Conservation (phyloP, 1,140 invertebrate genomes). For the Atta colombica region DNA sequence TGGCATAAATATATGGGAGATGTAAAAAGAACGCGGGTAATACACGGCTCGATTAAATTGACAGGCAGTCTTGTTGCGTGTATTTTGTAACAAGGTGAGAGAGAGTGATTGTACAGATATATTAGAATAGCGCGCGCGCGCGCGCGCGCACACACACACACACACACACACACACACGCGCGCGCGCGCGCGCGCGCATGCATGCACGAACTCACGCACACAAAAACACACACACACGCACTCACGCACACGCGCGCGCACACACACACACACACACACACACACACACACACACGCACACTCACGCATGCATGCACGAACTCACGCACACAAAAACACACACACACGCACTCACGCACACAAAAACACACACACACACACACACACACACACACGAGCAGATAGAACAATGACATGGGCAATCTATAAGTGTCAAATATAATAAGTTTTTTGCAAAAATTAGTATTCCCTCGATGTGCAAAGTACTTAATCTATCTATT, state of each 20-base stretch:
- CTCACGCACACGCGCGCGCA: too few species aligned
- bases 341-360: too few species aligned
- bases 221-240: not conserved
- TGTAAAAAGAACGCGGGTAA: conserved; percentile 50
- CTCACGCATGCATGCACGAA: too few species aligned
- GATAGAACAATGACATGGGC: not conserved
- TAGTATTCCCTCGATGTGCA: not conserved
- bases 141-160: not conserved
- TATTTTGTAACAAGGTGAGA: conserved; percentile 6
- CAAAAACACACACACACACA: not conserved
- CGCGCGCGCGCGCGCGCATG: not conserved
- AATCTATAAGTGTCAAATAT: not conserved
- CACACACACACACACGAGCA: not conserved
- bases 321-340: not conserved
- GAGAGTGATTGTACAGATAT: not conserved
- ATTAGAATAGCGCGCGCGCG: not conserved
- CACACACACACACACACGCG: not conserved
- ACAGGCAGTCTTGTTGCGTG: conserved; percentile 47
- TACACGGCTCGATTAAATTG: conserved; percentile 63
- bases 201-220: not conserved
- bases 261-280: too few species aligned
- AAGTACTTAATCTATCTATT: not conserved
- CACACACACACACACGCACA: too few species aligned
- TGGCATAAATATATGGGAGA: conserved; percentile 66
- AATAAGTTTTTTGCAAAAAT: not conserved